A percentile compares a stretch with the other conserved stretches of the same genome.
Evolutionary conservation across 2,888 invertebrate species (phyloP).

Genomic region (Doris montereyensis): DNA sequence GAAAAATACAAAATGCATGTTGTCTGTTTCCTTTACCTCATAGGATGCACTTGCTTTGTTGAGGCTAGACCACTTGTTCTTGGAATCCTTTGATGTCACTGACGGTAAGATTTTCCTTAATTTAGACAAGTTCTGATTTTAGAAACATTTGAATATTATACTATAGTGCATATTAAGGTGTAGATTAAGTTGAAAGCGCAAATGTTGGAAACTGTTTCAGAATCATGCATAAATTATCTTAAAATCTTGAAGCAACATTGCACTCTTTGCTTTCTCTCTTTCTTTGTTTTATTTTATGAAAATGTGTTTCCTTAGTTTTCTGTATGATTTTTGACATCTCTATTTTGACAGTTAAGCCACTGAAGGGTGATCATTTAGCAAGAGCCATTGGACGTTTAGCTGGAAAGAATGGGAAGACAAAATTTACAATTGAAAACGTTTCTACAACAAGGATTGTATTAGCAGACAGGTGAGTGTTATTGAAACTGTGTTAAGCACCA

Average conservation of each 20-base stretch:
- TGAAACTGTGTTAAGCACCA: background rate
- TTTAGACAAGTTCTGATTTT: no score
- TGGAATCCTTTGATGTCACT: slow-evolving; percentile 96
- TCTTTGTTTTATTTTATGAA: no score
- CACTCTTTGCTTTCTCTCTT: no score
- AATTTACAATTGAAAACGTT: slow-evolving; percentile 98
- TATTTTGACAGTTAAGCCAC: slow-evolving; percentile 84
- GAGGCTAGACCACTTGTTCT: slow-evolving; percentile 94
- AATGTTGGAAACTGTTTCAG: no score
- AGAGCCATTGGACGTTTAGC: slow-evolving; percentile 97
- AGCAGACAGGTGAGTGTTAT: slow-evolving; percentile 80
- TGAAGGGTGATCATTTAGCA: slow-evolving; percentile 95
- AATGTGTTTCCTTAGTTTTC: no score
- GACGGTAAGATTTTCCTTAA: slow-evolving; percentile 77
- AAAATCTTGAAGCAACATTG: no score
- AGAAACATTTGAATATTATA: no score
- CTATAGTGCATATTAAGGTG: no score
- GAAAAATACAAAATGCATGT: no score
- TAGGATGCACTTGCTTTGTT: slow-evolving; percentile 92
- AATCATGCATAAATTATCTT: no score
- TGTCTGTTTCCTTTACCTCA: slow-evolving; percentile 43
- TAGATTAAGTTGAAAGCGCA: no score
- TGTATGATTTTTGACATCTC: no score
- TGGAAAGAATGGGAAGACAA: slow-evolving; percentile 96
- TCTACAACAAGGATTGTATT: slow-evolving; percentile 98